Percentiles rank a stretch among this genome's conserved stretches.
phyloP scores from a whole-genome alignment of 2,888 invertebrate genomes.

The Torymus texanus region DNA sequence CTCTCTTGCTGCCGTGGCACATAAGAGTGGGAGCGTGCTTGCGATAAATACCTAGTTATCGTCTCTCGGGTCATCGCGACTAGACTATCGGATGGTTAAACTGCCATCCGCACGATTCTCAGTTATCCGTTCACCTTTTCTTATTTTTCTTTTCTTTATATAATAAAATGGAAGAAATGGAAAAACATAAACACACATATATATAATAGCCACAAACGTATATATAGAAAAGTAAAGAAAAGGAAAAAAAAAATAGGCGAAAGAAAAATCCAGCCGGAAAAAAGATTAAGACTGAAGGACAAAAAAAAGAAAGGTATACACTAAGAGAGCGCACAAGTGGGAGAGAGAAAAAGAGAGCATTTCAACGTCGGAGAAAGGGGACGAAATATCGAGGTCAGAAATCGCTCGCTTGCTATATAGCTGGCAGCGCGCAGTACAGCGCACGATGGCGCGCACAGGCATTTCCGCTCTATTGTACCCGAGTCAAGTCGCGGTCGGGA shows the following conservation, averaged over 20 bases:
- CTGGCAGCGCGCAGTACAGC: background rate
- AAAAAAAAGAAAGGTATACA: background rate
- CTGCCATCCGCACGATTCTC: too few relatives aligned
- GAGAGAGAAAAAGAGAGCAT: background rate
- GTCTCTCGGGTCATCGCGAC: too few relatives aligned
- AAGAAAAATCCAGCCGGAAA: background rate
- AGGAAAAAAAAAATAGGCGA: background rate
- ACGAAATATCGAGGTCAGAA: conserved; percentile 55
- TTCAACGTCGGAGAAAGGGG: background rate
- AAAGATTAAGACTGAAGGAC: background rate
- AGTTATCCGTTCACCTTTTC: too few relatives aligned
- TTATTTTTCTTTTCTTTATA: too few relatives aligned
- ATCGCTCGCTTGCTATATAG: conserved; percentile 32
- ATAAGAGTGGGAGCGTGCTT: background rate
- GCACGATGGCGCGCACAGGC: conserved; percentile 15
- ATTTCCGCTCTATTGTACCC: conserved; percentile 50
- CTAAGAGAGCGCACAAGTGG: background rate
- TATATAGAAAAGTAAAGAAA: background rate
- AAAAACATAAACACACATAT: too few relatives aligned
- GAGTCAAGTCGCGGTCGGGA: conserved; percentile 39
- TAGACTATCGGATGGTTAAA: too few relatives aligned
- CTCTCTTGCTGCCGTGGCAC: too few relatives aligned
- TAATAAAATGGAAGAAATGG: too few relatives aligned
- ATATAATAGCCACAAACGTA: too few relatives aligned
- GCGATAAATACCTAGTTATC: conserved; percentile 12